Evolutionary conservation across 2,797 vertebrate species (phyloP).

Genomic region (Sorex maritimensis): DNA sequence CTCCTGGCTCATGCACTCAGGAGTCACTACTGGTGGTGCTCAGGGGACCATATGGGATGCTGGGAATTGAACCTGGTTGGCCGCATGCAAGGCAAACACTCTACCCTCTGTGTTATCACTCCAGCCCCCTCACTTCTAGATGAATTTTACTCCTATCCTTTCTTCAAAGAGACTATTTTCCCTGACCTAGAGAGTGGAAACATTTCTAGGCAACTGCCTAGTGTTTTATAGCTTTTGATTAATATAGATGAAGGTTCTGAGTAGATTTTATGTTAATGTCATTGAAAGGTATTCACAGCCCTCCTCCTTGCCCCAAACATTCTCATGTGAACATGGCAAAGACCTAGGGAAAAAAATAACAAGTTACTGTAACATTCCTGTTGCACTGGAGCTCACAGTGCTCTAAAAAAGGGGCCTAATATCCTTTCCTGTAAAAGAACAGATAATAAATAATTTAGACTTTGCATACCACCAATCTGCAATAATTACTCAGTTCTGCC

Average conservation of each 20-base stretch:
- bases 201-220: not conserved
- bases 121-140: too few relatives aligned
- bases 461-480: not conserved
- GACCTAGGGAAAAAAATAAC: not conserved
- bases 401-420: not conserved
- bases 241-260: not conserved
- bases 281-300: not conserved
- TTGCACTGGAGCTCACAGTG: not conserved
- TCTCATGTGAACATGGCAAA: not conserved
- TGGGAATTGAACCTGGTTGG: too few relatives aligned
- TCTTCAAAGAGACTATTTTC: not conserved
- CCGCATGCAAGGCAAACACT: too few relatives aligned
- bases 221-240: not conserved
- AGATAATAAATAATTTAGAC: not conserved
- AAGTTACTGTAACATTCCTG: not conserved
- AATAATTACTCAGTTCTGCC: too few relatives aligned
- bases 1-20: too few relatives aligned
- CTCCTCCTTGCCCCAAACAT: not conserved
- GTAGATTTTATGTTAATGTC: not conserved
- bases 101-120: too few relatives aligned
- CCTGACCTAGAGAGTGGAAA: not conserved
- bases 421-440: not conserved
- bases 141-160: conserved; percentile 5
- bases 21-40: too few relatives aligned
- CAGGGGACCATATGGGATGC: too few relatives aligned